Evolutionary conservation across 2,888 invertebrate species (phyloP).

Genomic region (Embidobia sp.): DNA sequence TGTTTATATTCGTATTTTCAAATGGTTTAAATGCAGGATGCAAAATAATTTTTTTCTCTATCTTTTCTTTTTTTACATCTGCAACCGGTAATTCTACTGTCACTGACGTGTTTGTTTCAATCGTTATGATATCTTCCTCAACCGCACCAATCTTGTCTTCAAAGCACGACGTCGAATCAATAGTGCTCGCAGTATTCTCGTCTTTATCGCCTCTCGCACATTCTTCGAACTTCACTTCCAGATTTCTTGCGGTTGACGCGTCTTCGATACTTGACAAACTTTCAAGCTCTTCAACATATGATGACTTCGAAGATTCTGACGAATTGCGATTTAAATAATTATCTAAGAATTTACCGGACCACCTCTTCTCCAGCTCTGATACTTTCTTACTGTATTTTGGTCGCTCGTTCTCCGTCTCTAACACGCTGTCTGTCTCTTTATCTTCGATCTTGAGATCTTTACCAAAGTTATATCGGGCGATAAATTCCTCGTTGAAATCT

Average conservation of each 20-base stretch:
- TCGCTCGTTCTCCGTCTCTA: conserved; percentile 65
- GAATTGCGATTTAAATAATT: conserved; percentile 71
- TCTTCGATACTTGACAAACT: conserved; percentile 71
- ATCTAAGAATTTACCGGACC: conserved; percentile 77
- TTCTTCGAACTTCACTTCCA: conserved; percentile 60
- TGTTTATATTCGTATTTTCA: conserved; percentile 4
- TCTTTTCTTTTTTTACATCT: neutral
- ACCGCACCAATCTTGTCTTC: conserved; percentile 73
- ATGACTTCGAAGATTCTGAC: conserved; percentile 76
- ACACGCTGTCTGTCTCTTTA: conserved; percentile 69
- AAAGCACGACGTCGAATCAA: conserved; percentile 75
- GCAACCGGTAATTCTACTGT: neutral
- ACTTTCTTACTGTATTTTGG: conserved; percentile 74
- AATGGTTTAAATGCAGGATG: conserved; percentile 3
- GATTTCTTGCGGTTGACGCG: conserved; percentile 18
- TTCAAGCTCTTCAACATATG: conserved; percentile 76
- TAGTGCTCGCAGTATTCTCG: conserved; percentile 72
- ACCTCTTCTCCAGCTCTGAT: conserved; percentile 75
- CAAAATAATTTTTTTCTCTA: too few relatives aligned
- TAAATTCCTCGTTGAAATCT: conserved; percentile 73
- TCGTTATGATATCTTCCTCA: conserved; percentile 69
- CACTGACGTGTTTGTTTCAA: neutral
- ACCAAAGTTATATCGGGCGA: conserved; percentile 71
- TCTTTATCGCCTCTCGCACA: conserved; percentile 17
- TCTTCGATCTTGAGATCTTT: conserved; percentile 73